Evolutionary conservation across 2,888 invertebrate species (phyloP).

Genomic region (Aromia moschata): DNA sequence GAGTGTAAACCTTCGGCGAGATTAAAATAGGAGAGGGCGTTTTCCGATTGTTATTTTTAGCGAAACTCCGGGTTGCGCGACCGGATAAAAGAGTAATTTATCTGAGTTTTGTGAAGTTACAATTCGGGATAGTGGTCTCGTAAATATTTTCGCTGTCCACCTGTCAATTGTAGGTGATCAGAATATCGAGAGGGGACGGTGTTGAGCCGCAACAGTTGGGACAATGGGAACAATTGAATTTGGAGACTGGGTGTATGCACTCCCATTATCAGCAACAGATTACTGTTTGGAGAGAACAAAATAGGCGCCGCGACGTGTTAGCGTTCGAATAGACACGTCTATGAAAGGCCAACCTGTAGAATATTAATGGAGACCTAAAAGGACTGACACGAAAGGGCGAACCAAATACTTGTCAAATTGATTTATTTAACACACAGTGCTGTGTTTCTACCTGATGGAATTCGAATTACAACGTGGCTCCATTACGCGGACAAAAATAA

Average conservation of each 20-base stretch:
- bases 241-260: conserved; percentile 56
- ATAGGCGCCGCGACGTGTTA: conserved; percentile 58
- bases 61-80: conserved; percentile 10
- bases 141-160: conserved; percentile 54
- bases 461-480: conserved; percentile 18
- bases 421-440: conserved; percentile 36
- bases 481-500: conserved; percentile 17
- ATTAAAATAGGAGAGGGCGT: conserved; percentile 13
- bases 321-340: conserved; percentile 56
- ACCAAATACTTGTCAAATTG: conserved; percentile 41
- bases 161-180: conserved; percentile 51
- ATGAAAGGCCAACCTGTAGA: conserved; percentile 58
- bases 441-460: conserved; percentile 30
- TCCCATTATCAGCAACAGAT: conserved; percentile 59
- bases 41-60: conserved; percentile 27
- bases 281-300: conserved; percentile 60
- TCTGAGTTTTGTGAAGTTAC: conserved; percentile 33
- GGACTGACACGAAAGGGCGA: conserved; percentile 41
- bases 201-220: conserved; percentile 50
- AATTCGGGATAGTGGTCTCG: conserved; percentile 40
- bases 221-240: conserved; percentile 60
- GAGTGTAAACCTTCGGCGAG: conserved; percentile 11
- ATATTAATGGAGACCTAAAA: conserved; percentile 57
- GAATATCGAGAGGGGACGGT: conserved; percentile 52
- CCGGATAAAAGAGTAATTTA: conserved; percentile 36